A percentile compares a stretch with the other conserved stretches of the same genome.
These are phyloP conservation scores for Bombus picipes DNA, from an alignment of 1,140 invertebrate species.

Conservation along the genomic window DNA sequence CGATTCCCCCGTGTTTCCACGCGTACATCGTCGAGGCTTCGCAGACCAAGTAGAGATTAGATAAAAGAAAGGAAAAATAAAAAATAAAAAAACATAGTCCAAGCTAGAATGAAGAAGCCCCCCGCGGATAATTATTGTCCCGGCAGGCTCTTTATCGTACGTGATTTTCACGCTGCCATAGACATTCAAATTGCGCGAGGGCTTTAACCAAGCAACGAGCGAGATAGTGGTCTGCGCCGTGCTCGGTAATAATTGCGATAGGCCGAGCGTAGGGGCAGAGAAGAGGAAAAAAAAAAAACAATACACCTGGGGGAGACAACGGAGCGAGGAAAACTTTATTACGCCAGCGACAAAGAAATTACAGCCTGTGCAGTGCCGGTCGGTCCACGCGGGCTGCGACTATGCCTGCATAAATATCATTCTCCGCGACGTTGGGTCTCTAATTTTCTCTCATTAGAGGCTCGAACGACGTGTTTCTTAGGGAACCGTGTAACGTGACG, in stretches of 20 bases:
- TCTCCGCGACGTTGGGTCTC: conserved; percentile 1
- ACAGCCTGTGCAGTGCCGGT: background rate
- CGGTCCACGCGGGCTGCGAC: background rate
- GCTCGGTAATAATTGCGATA: conserved; percentile 26
- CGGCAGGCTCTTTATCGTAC: conserved; percentile 37
- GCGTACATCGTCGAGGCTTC: background rate
- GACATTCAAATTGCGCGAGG: conserved; percentile 52
- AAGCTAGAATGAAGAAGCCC: conserved; percentile 13
- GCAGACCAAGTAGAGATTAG: background rate
- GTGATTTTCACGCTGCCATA: conserved; percentile 52
- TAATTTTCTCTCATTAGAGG: conserved; percentile 34
- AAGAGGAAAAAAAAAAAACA: background rate
- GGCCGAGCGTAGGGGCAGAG: too few species aligned
- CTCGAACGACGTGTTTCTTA: background rate
- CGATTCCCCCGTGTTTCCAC: background rate
- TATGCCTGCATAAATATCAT: conserved; percentile 14
- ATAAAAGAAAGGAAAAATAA: background rate
- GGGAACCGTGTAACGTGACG: background rate
- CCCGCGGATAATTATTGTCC: conserved; percentile 37
- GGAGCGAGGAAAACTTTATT: conserved; percentile 44
- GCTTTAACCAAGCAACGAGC: conserved; percentile 40
- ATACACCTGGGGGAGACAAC: conserved; percentile 20
- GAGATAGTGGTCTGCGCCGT: conserved; percentile 8
- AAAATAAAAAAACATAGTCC: background rate
- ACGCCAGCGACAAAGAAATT: conserved; percentile 47